Evolutionary conservation across 1,140 invertebrate genomes (phyloP).

Genomic region (Anadara kagoshimensis): DNA sequence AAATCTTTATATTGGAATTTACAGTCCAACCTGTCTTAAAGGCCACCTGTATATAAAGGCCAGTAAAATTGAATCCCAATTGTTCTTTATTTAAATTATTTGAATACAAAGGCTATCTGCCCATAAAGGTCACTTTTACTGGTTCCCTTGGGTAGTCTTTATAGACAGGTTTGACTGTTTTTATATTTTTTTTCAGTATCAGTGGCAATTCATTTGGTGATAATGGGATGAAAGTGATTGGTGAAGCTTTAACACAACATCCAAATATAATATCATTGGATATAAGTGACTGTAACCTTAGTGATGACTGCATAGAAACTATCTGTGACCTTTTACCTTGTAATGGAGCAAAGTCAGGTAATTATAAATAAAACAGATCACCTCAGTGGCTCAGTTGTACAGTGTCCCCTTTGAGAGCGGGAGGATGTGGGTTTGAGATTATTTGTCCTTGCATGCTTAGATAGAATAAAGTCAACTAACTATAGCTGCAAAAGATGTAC

Average conservation of each 20-base stretch:
- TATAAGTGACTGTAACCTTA: constrained; percentile 63
- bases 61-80: too few relatives aligned
- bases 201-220: constrained; percentile 63
- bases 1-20: too few relatives aligned
- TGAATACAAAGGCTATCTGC: too few relatives aligned
- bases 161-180: background rate
- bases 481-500: too few relatives aligned
- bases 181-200: constrained; percentile 45
- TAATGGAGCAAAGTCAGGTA: constrained; percentile 56
- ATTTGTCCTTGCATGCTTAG: background rate
- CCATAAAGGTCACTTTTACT: too few relatives aligned
- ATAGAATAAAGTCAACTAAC: too few relatives aligned
- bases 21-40: too few relatives aligned
- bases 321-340: constrained; percentile 57
- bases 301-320: constrained; percentile 53
- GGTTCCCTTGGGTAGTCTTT: too few relatives aligned
- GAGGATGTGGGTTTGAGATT: background rate
- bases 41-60: too few relatives aligned
- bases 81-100: too few relatives aligned
- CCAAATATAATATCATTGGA: constrained; percentile 61
- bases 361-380: background rate
- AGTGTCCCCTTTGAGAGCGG: background rate
- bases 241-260: constrained; percentile 47
- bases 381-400: background rate
- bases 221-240: constrained; percentile 52